phyloP scores from a whole-genome alignment of 2,113 vertebrate genomes.

The Proterorhinus semilunaris region DNA sequence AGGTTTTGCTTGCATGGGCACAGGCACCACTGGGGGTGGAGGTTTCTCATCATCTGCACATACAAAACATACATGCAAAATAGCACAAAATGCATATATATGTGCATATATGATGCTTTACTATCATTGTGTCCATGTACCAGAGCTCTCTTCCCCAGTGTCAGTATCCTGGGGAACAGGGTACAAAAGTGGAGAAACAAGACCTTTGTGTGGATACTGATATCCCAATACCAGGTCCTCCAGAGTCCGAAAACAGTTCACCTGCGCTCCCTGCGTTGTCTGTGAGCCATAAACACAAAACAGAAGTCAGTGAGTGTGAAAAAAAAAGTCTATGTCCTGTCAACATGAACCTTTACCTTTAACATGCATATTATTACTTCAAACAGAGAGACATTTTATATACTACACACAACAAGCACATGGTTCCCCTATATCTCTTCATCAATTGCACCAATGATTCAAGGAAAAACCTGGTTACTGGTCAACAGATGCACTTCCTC shows the following conservation, averaged over 20 bases:
- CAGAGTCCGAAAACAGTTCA: conserved; percentile 83
- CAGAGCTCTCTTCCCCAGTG: conserved; percentile 76
- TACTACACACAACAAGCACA: neutral
- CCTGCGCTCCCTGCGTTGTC: conserved; percentile 85
- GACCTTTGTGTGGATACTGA: conserved; percentile 84
- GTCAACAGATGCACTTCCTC: too few species aligned
- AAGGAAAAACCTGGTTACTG: too few species aligned
- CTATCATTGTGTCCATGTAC: conserved; percentile 49
- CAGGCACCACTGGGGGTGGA: conserved; percentile 14
- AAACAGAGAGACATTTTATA: conserved; percentile 17
- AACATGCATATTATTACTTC: neutral
- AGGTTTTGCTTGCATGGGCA: conserved; percentile 40
- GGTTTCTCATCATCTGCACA: conserved; percentile 76
- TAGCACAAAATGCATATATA: neutral
- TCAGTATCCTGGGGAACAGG: conserved; percentile 71
- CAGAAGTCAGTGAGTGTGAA: neutral
- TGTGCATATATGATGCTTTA: neutral
- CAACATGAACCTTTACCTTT: neutral
- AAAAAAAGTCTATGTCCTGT: neutral
- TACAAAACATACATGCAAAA: conserved; percentile 2
- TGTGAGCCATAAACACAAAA: conserved; percentile 47
- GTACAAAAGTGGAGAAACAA: conserved; percentile 80
- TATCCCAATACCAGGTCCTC: conserved; percentile 82
- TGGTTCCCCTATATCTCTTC: neutral
- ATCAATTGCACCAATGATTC: neutral